phyloP scores from a whole-genome alignment of 2,888 invertebrate species.

The Keiferia lycopersicella region DNA sequence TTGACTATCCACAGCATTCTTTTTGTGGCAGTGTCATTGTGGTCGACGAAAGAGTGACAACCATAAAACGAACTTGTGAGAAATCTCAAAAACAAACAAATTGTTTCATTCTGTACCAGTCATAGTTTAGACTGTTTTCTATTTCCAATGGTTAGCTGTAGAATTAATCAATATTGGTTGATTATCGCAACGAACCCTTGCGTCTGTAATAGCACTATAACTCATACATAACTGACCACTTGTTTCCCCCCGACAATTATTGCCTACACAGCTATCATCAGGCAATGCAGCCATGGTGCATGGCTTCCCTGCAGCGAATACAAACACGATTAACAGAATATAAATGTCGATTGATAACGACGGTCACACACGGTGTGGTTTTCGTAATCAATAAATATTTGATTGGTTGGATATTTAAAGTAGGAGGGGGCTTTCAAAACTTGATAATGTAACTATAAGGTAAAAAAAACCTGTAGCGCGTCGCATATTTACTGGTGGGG shows the following conservation, averaged over 20 bases:
- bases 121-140: neutral
- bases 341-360: slow-evolving; percentile 57
- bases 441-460: no score
- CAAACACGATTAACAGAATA: slow-evolving; percentile 30
- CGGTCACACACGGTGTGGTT: slow-evolving; percentile 56
- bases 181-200: neutral
- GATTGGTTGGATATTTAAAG: no score
- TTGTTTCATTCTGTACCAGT: no score
- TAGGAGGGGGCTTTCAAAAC: no score
- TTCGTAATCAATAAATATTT: neutral
- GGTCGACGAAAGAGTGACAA: no score
- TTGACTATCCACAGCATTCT: no score
- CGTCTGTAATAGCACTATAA: slow-evolving; percentile 3
- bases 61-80: no score
- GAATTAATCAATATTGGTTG: slow-evolving; percentile 1
- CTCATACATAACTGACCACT: slow-evolving; percentile 8
- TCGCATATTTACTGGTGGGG: no score
- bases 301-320: slow-evolving; percentile 11
- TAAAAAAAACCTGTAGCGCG: no score
- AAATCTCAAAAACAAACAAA: no score
- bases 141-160: neutral
- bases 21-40: no score
- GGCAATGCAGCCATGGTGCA: neutral
- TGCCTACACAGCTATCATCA: slow-evolving; percentile 11
- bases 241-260: slow-evolving; percentile 15